A percentile compares a stretch with the other conserved stretches of the same genome.
phyloP scores from a whole-genome alignment of 1,140 invertebrate species.

The Calliopsis andreniformis region DNA sequence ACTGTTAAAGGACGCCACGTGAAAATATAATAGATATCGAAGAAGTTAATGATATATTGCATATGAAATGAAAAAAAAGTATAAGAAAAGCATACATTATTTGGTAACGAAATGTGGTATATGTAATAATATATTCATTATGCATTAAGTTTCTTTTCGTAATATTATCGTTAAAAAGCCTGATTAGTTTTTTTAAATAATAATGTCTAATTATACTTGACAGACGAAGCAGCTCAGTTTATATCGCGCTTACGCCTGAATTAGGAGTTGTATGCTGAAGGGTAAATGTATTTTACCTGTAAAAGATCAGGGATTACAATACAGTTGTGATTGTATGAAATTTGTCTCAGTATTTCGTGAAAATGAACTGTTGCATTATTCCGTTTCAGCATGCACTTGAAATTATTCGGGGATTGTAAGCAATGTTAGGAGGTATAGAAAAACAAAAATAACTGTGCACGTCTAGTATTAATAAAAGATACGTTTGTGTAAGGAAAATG shows the following conservation, averaged over 20 bases:
- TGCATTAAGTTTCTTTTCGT: slow-evolving; percentile 63
- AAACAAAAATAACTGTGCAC: slow-evolving; percentile 70
- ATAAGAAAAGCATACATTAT: slow-evolving; percentile 67
- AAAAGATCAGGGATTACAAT: slow-evolving; percentile 49
- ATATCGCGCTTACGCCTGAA: slow-evolving; percentile 52
- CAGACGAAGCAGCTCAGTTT: slow-evolving; percentile 67
- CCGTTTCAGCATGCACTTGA: slow-evolving; percentile 57
- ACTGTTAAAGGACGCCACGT: slow-evolving; percentile 65
- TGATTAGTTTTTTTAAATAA: slow-evolving; percentile 74
- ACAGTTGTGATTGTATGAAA: slow-evolving; percentile 41
- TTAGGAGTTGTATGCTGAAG: slow-evolving; percentile 51
- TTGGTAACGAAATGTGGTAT: slow-evolving; percentile 63
- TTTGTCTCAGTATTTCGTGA: slow-evolving; percentile 44
- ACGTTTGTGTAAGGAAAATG: slow-evolving; percentile 64
- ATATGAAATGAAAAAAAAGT: slow-evolving; percentile 63
- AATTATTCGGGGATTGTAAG: slow-evolving; percentile 68
- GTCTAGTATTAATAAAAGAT: slow-evolving; percentile 74
- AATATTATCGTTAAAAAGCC: slow-evolving; percentile 68
- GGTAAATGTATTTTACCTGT: slow-evolving; percentile 46
- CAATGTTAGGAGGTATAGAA: slow-evolving; percentile 59
- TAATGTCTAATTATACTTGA: slow-evolving; percentile 66
- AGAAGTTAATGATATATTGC: slow-evolving; percentile 65
- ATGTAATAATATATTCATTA: slow-evolving; percentile 67
- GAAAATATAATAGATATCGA: slow-evolving; percentile 65
- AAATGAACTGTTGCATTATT: slow-evolving; percentile 42